Base-by-base conservation (phyloP, 1,140 invertebrate genomes). In the Phortica variegata region DNA sequence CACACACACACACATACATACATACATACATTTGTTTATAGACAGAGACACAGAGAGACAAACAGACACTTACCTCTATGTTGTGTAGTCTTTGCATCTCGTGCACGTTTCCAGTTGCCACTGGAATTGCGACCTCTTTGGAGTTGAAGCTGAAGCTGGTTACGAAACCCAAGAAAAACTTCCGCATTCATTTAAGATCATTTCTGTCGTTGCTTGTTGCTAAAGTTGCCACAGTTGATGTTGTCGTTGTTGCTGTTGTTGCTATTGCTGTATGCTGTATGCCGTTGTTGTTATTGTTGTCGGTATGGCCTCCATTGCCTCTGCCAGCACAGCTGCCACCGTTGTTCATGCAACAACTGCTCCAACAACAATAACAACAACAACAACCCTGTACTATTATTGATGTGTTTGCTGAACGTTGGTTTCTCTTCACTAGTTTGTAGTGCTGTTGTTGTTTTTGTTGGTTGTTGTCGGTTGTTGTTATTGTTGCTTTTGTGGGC, bases 111-210 rank as follows among this genome's bases (percentile, higher is more conserved):
- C 23, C 49, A 43, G 56, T 58, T 62, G 62, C 62, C 62, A 65
- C 62, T 66, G 63, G 63, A 68, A 68, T 66, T 66, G 63, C 63
- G 63, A 66, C 63, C 63, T 66, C 63, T 66, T 73, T 69, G 69
- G 49, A 58, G 57, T 18, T 47, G n/a, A 8, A 39, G 17, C 37
- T 19, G 54, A 66, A 63, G 65, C 69, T 70, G 65, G 70, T 73
- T 73, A 73, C 70, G 70, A 73, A 73, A 73, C 61, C 58, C 65
- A 61, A 68, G 63, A 70, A 73, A 73, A 73, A 70, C 70, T 73
- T 73, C 70, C 70, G 70, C 70, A 73, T 73, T 73, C 70, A 73
- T 73, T 73, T 73, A 73, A 73, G 65, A 73, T 73, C 65, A 68
- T 69, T 73, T 73, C 65, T 73, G 60, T 73, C 60, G 60, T 65